Percentiles rank a stretch among this genome's conserved stretches.
Conservation (phyloP, 2,888 invertebrate species). For the Strigamia transsilvanica region DNA sequence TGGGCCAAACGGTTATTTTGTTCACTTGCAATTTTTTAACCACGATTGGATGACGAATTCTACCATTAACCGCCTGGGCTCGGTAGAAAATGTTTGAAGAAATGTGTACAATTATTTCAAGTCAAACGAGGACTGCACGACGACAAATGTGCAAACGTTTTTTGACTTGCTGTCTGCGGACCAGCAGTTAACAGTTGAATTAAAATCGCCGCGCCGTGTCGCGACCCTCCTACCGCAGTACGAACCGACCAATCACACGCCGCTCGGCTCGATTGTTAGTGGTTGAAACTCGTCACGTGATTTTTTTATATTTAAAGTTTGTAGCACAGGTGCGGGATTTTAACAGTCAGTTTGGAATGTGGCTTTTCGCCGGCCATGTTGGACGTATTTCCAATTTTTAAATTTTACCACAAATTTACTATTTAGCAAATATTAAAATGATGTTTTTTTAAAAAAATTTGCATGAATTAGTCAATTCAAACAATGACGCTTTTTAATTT, state of each 20-base stretch:
- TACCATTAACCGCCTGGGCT: slow-evolving; percentile 5
- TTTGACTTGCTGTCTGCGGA: neutral
- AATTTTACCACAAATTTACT: no score
- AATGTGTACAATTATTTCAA: neutral
- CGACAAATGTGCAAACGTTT: neutral
- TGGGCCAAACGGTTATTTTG: neutral
- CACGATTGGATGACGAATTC: neutral
- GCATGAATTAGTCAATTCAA: no score
- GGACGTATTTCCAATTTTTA: no score
- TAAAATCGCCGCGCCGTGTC: slow-evolving; percentile 2
- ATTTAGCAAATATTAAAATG: no score
- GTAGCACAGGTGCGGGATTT: no score
- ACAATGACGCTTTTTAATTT: neutral
- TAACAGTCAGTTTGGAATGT: no score
- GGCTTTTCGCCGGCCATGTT: no score
- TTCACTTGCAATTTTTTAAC: neutral
- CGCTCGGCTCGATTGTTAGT: neutral
- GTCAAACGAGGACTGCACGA: slow-evolving; percentile 4
- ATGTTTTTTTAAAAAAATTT: no score
- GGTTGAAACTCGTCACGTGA: neutral
- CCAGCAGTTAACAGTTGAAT: slow-evolving; percentile 30
- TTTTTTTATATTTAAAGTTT: neutral
- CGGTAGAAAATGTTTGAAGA: neutral
- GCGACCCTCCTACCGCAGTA: neutral
- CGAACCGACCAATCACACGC: neutral